Base-by-base conservation (phyloP, 2,797 vertebrate genomes). In the Synaphobranchus kaupii region DNA sequence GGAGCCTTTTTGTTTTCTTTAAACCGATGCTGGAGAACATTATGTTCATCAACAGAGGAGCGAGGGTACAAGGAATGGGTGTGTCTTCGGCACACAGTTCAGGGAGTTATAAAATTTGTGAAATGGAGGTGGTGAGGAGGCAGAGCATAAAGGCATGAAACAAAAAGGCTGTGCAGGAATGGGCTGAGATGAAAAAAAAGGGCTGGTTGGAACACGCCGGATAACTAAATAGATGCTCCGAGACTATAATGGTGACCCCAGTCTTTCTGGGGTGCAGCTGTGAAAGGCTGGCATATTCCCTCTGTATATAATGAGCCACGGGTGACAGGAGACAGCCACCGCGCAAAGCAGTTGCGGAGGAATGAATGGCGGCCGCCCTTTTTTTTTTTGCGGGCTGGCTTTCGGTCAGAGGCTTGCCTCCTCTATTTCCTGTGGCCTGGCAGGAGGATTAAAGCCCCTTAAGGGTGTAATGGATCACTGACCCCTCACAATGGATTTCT, bases 401-500 rank as follows among this genome's bases (percentile, higher is more conserved):
- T 56, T 17, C 25, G 5, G 68, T 31, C 31, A 54, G 20, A 25
- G 10, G 50, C 25, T 28, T 76, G 25, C 48, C 28, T 12, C 25
- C 78, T 31, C 4, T 39, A n/a, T 52, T 47, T 44, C 56, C 4
- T 60, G 68, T 81, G 50, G 52, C 34, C 28, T 22, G 4, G 56
- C 5, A 6, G 73, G 90, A 90, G 87, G 89, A 92, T 92, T 90
- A 95, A 94, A 87, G 89, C 90, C 82, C 91, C 92, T 93, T 94
- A 87, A 89, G 91, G 93, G 92, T 94, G 89, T 90, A 90, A 93
- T 95, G 93, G 95, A 89, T 92, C 90, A 82, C 86, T 93, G 92
- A 90, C 90, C 94, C 91, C 90, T 90, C 94, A 93, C 94, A 96
- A 94, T 94, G 94, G 94, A 93, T 90, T 91, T 86, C 92, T 89